Percentiles rank a stretch among this genome's conserved stretches.
phyloP scores from a whole-genome alignment of 2,113 vertebrate genomes.

The Dicrurus megarhynchus region DNA sequence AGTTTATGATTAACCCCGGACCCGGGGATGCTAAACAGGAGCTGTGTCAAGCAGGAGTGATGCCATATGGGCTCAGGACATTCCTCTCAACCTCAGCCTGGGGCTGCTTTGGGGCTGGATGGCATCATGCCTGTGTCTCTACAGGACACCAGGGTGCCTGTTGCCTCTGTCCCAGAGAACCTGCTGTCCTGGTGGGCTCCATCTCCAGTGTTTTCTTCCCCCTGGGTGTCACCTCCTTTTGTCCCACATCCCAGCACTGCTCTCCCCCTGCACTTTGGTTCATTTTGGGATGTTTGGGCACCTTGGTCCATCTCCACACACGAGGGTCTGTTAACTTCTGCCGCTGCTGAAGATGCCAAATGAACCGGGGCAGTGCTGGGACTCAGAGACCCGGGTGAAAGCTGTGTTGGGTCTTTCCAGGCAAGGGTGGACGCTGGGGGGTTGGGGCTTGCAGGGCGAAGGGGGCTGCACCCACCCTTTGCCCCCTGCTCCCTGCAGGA shows the following conservation, averaged over 20 bases:
- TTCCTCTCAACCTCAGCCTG: not conserved
- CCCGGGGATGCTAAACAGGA: not conserved
- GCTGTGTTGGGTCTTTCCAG: not conserved
- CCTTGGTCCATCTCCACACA: no score
- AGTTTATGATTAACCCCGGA: not conserved
- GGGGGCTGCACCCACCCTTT: not conserved
- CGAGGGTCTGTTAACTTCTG: accelerated
- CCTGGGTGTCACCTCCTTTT: not conserved
- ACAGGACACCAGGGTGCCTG: not conserved
- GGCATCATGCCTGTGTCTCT: not conserved
- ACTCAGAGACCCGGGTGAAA: not conserved
- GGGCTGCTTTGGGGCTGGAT: not conserved
- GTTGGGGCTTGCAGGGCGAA: not conserved
- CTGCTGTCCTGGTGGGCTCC: not conserved
- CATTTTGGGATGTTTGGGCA: not conserved
- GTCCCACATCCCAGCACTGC: not conserved
- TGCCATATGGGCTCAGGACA: not conserved
- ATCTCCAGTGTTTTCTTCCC: not conserved
- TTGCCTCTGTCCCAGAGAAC: no score
- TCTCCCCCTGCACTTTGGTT: not conserved
- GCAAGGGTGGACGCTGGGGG: not conserved
- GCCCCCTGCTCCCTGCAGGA: not conserved
- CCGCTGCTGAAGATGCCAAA: accelerated
- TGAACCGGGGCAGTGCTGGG: not conserved
- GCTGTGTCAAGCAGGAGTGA: not conserved